Conservation (phyloP, 2,113 vertebrate species). For the Accipiter cooperii region DNA sequence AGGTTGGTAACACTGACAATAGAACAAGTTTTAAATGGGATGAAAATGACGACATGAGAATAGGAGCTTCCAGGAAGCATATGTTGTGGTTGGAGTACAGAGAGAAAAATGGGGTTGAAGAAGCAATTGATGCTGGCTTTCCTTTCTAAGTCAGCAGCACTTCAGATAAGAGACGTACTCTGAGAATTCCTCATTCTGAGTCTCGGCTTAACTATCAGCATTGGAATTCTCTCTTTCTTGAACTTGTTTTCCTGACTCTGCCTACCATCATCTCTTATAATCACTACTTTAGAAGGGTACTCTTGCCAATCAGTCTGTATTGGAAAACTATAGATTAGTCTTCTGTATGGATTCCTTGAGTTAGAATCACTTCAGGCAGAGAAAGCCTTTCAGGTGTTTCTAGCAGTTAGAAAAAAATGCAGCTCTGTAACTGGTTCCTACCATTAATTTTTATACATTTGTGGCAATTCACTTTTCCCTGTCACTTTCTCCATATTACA, state of each 20-base stretch:
- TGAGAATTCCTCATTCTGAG: not conserved
- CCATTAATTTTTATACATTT: not conserved
- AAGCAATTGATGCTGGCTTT: not conserved
- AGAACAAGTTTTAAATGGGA: slow-evolving; percentile 9
- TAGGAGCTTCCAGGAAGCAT: not conserved
- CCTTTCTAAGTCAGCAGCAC: not conserved
- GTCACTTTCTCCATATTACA: not conserved
- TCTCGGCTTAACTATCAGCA: not conserved
- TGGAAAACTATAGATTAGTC: not conserved
- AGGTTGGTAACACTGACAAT: not conserved
- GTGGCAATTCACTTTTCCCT: not conserved
- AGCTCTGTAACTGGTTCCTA: not conserved
- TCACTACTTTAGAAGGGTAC: not conserved
- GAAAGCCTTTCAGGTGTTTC: not conserved
- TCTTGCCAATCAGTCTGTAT: not conserved
- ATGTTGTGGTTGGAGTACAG: not conserved
- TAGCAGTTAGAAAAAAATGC: not conserved
- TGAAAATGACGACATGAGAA: not conserved
- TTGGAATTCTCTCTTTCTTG: not conserved
- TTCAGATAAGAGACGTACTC: not conserved
- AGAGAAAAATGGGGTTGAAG: not conserved
- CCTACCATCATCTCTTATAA: not conserved
- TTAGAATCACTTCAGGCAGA: not conserved
- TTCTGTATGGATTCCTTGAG: not conserved
- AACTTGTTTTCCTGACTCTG: not conserved